These are phyloP conservation scores for Mus spretus DNA, from an alignment of 2,797 vertebrate species.

Conservation along the genomic window DNA sequence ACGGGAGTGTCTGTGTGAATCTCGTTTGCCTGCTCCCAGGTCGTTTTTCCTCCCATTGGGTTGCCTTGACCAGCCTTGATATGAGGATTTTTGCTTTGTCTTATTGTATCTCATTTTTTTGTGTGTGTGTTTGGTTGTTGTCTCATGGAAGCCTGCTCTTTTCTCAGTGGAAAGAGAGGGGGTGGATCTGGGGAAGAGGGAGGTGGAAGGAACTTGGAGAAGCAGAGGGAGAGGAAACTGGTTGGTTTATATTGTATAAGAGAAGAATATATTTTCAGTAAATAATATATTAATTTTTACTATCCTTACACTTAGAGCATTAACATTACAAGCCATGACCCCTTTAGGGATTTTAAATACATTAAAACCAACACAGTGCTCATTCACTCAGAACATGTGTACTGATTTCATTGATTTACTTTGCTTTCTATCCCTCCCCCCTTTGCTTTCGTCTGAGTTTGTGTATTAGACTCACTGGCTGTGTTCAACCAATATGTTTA, in stretches of 20 bases:
- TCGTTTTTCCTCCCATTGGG: not conserved
- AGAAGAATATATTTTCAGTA: not conserved
- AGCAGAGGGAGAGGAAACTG: not conserved
- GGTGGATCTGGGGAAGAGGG: not conserved
- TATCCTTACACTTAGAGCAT: not conserved
- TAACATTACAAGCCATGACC: conserved; percentile 1
- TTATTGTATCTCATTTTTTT: not conserved
- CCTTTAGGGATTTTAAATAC: not conserved
- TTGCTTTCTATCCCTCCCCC: not conserved
- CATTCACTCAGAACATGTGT: not conserved
- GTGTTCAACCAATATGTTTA: conserved; percentile 69
- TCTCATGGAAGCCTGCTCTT: not conserved
- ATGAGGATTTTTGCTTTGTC: not conserved
- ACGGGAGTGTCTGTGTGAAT: not conserved
- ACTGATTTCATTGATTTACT: conserved; percentile 19
- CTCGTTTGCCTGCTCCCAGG: not conserved
- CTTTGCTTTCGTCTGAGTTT: conserved; percentile 37
- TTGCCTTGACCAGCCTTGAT: not conserved
- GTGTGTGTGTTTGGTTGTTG: not conserved
- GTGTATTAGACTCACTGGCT: conserved; percentile 35
- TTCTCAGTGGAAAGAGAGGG: not conserved
- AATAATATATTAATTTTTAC: not conserved
- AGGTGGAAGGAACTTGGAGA: not conserved
- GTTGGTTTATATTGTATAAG: accelerated
- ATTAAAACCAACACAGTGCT: not conserved